phyloP scores from a whole-genome alignment of 2,888 invertebrate genomes.

The Polylopha cassiicola region DNA sequence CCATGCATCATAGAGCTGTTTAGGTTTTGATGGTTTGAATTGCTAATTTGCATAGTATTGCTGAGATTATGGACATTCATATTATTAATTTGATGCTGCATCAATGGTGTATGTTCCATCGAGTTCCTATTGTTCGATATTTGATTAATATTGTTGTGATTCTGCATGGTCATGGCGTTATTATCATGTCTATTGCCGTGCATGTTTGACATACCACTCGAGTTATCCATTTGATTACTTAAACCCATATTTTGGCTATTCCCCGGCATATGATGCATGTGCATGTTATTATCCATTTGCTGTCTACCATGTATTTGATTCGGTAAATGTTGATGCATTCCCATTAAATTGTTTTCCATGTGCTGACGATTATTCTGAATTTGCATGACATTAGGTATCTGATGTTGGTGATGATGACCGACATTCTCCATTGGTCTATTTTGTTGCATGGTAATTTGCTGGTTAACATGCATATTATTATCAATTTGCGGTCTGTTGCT shows the following conservation, averaged over 20 bases:
- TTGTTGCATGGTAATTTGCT: constrained; percentile 63
- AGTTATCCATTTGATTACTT: constrained; percentile 59
- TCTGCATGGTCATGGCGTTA: constrained; percentile 60
- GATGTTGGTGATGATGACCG: constrained; percentile 65
- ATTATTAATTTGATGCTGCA: constrained; percentile 67
- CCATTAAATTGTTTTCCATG: constrained; percentile 60
- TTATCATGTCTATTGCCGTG: constrained; percentile 63
- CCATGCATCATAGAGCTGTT: constrained; percentile 63
- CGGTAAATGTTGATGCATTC: constrained; percentile 64
- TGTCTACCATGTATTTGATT: constrained; percentile 69
- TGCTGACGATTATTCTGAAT: constrained; percentile 63
- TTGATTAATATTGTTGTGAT: constrained; percentile 62
- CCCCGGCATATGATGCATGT: constrained; percentile 67
- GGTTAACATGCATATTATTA: constrained; percentile 62
- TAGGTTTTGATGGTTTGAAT: constrained; percentile 57
- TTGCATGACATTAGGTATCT: constrained; percentile 68
- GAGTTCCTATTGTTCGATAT: constrained; percentile 61
- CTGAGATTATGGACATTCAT: constrained; percentile 66
- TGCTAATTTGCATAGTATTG: constrained; percentile 61
- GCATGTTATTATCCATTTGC: constrained; percentile 61
- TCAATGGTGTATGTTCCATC: constrained; percentile 62
- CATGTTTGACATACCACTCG: constrained; percentile 52
- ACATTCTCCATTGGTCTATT: constrained; percentile 64
- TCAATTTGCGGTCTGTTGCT: constrained; percentile 56
- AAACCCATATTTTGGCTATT: constrained; percentile 54